Base-by-base conservation (phyloP, 2,888 invertebrate species). In the Pterostichus madidus region DNA sequence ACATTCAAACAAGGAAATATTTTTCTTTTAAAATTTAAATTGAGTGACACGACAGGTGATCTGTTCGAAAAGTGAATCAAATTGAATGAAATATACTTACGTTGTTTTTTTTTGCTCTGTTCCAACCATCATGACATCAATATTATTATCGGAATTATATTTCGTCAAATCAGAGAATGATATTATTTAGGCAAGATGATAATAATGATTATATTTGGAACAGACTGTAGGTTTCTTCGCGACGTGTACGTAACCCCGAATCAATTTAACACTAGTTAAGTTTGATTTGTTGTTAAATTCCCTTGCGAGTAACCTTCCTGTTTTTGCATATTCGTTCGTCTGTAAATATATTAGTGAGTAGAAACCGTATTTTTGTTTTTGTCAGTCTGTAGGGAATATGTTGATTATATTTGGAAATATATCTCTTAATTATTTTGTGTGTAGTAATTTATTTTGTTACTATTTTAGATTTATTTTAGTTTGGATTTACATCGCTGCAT, bases 321-420 rank as follows among this genome's bases (percentile, higher is more conserved):
- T 49, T 49, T 24, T 35, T 64, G 64, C n/a, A 32, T 64, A 35
- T 35, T 64, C 35, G n/a, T 32, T 64, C 31, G 68, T 44, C 44
- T 71, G 68, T 71, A 71, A 71, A 71, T 71, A 71, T 71, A 71
- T 71, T 44, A 71, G 44, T 44, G 44, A 44, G 15, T 71, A 71
- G 64, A 39, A 17, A 71, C 5, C 35, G 64, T 64, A 35, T 35
- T 64, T 64, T 71, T 71, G 31, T 44, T 71, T 24, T 13, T 39
- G 13, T 17, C 44, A 15, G 68, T 71, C 68, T 71, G 13, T 71
- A 17, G 44, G 68, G 68, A 71, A 71, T 71, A 11, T 64, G n/a
- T 39, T 64, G 5, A 52, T 13, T 52, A 52, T 52, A 52, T 59
- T 35, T 64, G 13, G 13, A 64, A 64, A 35, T 64, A 32, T 64